Evolutionary conservation across 2,888 invertebrate species (phyloP).

Genomic region (Thelaira solivaga): DNA sequence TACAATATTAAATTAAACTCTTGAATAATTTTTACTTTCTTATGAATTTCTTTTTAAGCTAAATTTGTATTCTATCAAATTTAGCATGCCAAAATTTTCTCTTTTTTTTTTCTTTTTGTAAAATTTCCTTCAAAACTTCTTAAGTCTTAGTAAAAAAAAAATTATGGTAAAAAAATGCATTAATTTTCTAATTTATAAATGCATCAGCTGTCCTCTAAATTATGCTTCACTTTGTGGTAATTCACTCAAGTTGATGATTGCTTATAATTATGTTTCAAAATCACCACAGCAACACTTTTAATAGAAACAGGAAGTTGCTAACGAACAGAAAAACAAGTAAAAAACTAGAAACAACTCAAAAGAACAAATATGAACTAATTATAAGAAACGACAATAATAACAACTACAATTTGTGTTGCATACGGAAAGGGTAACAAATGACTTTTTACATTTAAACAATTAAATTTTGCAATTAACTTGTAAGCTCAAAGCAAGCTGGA

Average conservation of each 20-base stretch:
- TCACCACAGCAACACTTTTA: slow-evolving; percentile 6
- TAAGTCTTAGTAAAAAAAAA: too few relatives aligned
- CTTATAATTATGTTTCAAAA: slow-evolving; percentile 63
- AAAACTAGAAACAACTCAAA: slow-evolving; percentile 20
- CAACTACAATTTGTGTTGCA: slow-evolving; percentile 13
- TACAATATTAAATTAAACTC: too few relatives aligned
- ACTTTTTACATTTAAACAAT: slow-evolving; percentile 17
- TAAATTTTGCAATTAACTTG: background rate
- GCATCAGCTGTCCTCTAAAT: background rate
- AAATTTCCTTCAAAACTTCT: too few relatives aligned
- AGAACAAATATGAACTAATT: slow-evolving; percentile 36
- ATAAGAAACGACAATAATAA: slow-evolving; percentile 33
- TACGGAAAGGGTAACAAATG: slow-evolving; percentile 6
- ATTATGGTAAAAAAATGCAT: too few relatives aligned
- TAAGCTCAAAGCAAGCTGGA: background rate
- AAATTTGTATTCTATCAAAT: too few relatives aligned
- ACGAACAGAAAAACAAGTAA: slow-evolving; percentile 29
- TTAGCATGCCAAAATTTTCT: too few relatives aligned
- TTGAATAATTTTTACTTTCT: too few relatives aligned
- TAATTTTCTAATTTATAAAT: too few relatives aligned
- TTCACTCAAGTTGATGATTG: slow-evolving; percentile 64
- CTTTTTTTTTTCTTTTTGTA: too few relatives aligned
- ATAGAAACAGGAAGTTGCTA: slow-evolving; percentile 37
- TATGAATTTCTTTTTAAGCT: too few relatives aligned
- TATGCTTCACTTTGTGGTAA: slow-evolving; percentile 42